Percentiles rank a stretch among this genome's conserved stretches.
Evolutionary conservation across 2,888 invertebrate species (phyloP).

Genomic region (Trichopria drosophilae): DNA sequence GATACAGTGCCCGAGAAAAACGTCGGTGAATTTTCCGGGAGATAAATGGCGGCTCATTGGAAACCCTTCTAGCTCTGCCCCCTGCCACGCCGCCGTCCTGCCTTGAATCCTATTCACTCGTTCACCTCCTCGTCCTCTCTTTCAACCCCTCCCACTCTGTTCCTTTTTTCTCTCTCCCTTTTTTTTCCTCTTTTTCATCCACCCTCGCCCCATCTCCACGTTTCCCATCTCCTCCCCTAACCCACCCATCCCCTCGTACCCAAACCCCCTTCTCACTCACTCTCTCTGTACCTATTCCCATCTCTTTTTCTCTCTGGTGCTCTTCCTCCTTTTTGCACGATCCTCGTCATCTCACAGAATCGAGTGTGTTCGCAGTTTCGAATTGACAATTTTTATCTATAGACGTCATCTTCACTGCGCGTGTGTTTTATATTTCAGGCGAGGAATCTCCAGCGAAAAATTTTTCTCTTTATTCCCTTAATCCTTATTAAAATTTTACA

Average conservation of each 20-base stretch:
- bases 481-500: too few species aligned
- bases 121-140: neutral
- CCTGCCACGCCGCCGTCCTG: slow-evolving; percentile 11
- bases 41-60: slow-evolving; percentile 51
- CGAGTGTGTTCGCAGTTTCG: slow-evolving; percentile 28
- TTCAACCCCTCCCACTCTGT: neutral
- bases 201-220: slow-evolving; percentile 27
- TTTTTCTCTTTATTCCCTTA: too few species aligned
- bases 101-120: slow-evolving; percentile 4
- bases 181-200: slow-evolving; percentile 12
- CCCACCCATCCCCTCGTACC: too few species aligned
- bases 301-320: slow-evolving; percentile 2
- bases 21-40: slow-evolving; percentile 50
- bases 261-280: slow-evolving; percentile 7
- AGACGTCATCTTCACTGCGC: too few species aligned
- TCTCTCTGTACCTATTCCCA: neutral
- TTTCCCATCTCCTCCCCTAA: slow-evolving; percentile 28
- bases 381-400: too few species aligned
- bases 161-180: slow-evolving; percentile 2
- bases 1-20: slow-evolving; percentile 48
- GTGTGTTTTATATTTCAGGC: too few species aligned
- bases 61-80: slow-evolving; percentile 37
- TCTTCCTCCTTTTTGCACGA: neutral
- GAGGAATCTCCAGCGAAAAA: too few species aligned
- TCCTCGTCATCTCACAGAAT: slow-evolving; percentile 23